Base-by-base conservation (phyloP, 2,888 invertebrate species). In the Eurytoma adleriae region DNA sequence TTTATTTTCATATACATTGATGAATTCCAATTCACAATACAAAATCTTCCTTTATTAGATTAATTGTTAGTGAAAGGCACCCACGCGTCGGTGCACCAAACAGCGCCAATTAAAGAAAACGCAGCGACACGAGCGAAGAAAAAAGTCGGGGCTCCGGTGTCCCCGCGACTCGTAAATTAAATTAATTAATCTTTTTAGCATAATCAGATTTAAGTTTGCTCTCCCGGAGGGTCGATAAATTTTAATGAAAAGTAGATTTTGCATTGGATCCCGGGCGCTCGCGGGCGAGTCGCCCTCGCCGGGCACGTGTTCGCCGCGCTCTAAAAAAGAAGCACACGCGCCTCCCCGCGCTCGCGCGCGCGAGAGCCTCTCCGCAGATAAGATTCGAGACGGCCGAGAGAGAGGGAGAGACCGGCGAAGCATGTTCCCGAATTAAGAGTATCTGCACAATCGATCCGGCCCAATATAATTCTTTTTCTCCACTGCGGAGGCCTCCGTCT, bases 361-460 rank as follows among this genome's bases (percentile, higher is more conserved):
- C 18, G 68, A 30, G 57, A 27, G 56, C 52, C 27, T 59, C 20
- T 5, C 40, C 16, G 64, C 18, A 57, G 78, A 78, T 78, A 78
- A 79, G 73, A 75, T 75, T 74, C 59, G 70, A 64, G 24, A n/a
- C 40, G 4, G 18, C 1, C n/a, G 56, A 62, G 62, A 64, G 52
- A 24, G 24, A 18, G 61, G 50, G 24, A 20, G 27, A 18, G 69
- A 27, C 59, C n/a, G 62, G n/a, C n/a, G 50, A 57, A 27, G 27
- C 75, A 67, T 75, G 79, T 75, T 75, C 67, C 74, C 75, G 61
- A 79, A 79, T 79, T 79, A 75, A 79, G 61, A 66, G 48, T 79
- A 79, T 75, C 79, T 61, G 66, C 61, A 79, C 79, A 75, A 79
- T 75, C 75, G 75, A 79, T 79, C 68, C 73, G 62, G 40, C 73